phyloP scores from a whole-genome alignment of 1,140 invertebrate genomes.

The Hycleus phaleratus region DNA sequence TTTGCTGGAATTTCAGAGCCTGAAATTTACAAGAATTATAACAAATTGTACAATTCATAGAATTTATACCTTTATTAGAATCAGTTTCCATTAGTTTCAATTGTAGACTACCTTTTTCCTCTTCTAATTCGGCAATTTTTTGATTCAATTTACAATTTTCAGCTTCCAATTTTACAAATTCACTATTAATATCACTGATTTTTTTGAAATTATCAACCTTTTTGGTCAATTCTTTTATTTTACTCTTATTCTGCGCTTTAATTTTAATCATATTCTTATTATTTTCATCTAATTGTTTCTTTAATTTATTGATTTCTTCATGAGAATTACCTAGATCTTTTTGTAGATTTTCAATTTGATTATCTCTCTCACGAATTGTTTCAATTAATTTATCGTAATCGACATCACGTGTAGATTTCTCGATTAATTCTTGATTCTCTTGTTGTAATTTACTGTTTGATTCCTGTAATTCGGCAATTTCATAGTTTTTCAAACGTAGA shows the following conservation, averaged over 20 bases:
- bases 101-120: slow-evolving; percentile 58
- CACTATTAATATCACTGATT: slow-evolving; percentile 59
- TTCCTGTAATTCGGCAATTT: slow-evolving; percentile 27
- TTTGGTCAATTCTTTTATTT: slow-evolving; percentile 76
- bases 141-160: slow-evolving; percentile 61
- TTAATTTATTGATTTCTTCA: slow-evolving; percentile 28
- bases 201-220: slow-evolving; percentile 70
- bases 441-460: slow-evolving; percentile 14
- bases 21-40: neutral
- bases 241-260: slow-evolving; percentile 69
- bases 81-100: slow-evolving; percentile 31
- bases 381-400: slow-evolving; percentile 9
- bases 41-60: neutral
- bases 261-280: slow-evolving; percentile 80
- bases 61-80: slow-evolving; percentile 23
- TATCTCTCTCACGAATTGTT: slow-evolving; percentile 41
- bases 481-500: slow-evolving; percentile 29
- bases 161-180: slow-evolving; percentile 53
- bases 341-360: slow-evolving; percentile 48
- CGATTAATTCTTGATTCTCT: slow-evolving; percentile 17
- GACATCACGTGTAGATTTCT: neutral
- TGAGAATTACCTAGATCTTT: slow-evolving; percentile 40
- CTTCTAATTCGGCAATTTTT: slow-evolving; percentile 74
- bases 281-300: slow-evolving; percentile 61
- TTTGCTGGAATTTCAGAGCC: neutral